Conservation (phyloP, 2,113 vertebrate genomes). For the Dinomys branickii region DNA sequence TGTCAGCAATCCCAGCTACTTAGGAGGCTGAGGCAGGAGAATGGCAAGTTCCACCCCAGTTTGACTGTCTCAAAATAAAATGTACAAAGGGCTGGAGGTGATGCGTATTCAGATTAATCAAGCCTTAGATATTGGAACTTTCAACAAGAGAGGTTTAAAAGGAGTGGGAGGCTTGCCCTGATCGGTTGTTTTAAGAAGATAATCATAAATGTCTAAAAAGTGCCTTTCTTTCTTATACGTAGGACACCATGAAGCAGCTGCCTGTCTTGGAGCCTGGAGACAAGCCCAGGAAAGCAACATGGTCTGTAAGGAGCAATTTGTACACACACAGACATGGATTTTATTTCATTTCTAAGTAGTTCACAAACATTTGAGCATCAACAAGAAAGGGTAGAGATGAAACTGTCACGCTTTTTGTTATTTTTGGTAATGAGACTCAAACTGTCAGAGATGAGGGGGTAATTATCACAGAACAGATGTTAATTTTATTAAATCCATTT, state of each 20-base stretch:
- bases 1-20: not conserved
- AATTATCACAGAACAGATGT: constrained; percentile 71
- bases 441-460: constrained; percentile 40
- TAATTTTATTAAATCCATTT: constrained; percentile 73
- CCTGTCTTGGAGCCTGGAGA: constrained; percentile 88
- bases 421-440: constrained; percentile 61
- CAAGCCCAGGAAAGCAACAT: constrained; percentile 85
- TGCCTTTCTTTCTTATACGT: constrained; percentile 59
- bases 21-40: not conserved
- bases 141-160: not conserved
- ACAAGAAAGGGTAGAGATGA: constrained; percentile 29
- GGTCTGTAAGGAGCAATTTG: constrained; percentile 78
- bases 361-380: constrained; percentile 54
- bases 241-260: constrained; percentile 88
- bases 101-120: not conserved
- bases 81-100: not conserved
- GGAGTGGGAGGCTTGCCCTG: not conserved
- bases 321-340: not conserved
- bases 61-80: not conserved
- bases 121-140: constrained; percentile 8
- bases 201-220: constrained; percentile 50
- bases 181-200: constrained; percentile 29
- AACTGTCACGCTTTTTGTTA: constrained; percentile 25
- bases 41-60: not conserved
- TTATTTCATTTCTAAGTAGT: constrained; percentile 63